Percentiles rank a stretch among this genome's conserved stretches.
These are phyloP conservation scores for Ametastegia equiseti DNA, from an alignment of 2,888 invertebrate genomes.

Conservation along the genomic window DNA sequence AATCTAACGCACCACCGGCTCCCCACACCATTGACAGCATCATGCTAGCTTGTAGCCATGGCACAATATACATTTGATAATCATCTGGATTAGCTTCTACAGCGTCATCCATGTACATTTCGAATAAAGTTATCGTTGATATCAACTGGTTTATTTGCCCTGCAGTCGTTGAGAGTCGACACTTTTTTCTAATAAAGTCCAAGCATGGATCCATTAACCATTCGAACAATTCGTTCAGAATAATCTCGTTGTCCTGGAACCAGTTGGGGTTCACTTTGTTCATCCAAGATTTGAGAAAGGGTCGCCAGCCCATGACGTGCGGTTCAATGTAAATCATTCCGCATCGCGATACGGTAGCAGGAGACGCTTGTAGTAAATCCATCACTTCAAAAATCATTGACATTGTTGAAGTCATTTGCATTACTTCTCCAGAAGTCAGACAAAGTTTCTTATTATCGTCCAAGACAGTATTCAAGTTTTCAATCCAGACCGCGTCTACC, in stretches of 20 bases:
- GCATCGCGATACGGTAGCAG: conserved; percentile 92
- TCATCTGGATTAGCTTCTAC: conserved; percentile 82
- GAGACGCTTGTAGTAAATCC: conserved; percentile 90
- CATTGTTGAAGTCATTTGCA: conserved; percentile 89
- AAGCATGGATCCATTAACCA: conserved; percentile 90
- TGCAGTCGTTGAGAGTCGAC: conserved; percentile 81
- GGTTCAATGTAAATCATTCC: conserved; percentile 96
- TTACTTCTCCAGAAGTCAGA: conserved; percentile 91
- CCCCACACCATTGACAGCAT: conserved; percentile 90
- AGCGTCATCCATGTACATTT: conserved; percentile 88
- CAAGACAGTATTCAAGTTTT: conserved; percentile 92
- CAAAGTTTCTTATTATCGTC: conserved; percentile 94
- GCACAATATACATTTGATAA: conserved; percentile 82
- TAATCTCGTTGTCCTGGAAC: conserved; percentile 80
- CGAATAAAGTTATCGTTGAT: conserved; percentile 85
- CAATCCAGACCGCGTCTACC: conserved; percentile 94
- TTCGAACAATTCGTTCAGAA: conserved; percentile 81
- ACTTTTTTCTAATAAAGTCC: conserved; percentile 85
- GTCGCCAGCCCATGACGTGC: conserved; percentile 87
- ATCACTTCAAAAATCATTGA: conserved; percentile 93
- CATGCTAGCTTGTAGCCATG: conserved; percentile 88
- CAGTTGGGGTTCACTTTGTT: conserved; percentile 81
- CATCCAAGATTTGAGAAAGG: conserved; percentile 90
- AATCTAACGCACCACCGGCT: conserved; percentile 88
- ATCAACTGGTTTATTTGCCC: conserved; percentile 86